A percentile compares a stretch with the other conserved stretches of the same genome.
These are phyloP conservation scores for Eudasyphora cyanicolor DNA, from an alignment of 2,888 invertebrate genomes.

Conservation along the genomic window DNA sequence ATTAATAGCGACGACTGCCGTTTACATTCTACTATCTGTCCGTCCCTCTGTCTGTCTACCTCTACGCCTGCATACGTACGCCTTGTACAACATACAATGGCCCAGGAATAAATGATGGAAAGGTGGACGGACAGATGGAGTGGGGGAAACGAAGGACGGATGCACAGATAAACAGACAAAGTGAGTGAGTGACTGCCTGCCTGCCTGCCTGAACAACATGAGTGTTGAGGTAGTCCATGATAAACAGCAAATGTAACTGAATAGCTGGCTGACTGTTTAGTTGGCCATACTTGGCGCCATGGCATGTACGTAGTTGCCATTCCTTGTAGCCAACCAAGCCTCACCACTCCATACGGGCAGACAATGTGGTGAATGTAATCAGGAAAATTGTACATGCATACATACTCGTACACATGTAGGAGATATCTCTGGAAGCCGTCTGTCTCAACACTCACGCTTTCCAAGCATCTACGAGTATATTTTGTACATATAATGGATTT, in stretches of 20 bases:
- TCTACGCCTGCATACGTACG: too few species aligned
- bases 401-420: too few species aligned
- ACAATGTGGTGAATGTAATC: slow-evolving; percentile 17
- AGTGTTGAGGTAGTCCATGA: slow-evolving; percentile 20
- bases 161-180: background rate
- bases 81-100: slow-evolving; percentile 15
- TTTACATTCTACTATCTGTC: too few species aligned
- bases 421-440: too few species aligned
- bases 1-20: slow-evolving; percentile 40
- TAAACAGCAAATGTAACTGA: background rate
- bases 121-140: background rate
- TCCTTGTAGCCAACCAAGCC: slow-evolving; percentile 50
- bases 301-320: slow-evolving; percentile 28
- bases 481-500: slow-evolving; percentile 44
- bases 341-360: slow-evolving; percentile 8
- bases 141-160: slow-evolving; percentile 27
- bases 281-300: slow-evolving; percentile 31
- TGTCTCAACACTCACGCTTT: slow-evolving; percentile 61
- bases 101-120: slow-evolving; percentile 24
- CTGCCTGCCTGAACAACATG: background rate
- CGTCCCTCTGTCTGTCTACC: slow-evolving; percentile 46
- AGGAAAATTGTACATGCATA: slow-evolving; percentile 7
- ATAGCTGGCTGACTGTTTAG: background rate
- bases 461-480: slow-evolving; percentile 38
- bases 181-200: background rate